These are phyloP conservation scores for Allolobophora icterica DNA, from an alignment of 2,888 invertebrate genomes.

Conservation along the genomic window DNA sequence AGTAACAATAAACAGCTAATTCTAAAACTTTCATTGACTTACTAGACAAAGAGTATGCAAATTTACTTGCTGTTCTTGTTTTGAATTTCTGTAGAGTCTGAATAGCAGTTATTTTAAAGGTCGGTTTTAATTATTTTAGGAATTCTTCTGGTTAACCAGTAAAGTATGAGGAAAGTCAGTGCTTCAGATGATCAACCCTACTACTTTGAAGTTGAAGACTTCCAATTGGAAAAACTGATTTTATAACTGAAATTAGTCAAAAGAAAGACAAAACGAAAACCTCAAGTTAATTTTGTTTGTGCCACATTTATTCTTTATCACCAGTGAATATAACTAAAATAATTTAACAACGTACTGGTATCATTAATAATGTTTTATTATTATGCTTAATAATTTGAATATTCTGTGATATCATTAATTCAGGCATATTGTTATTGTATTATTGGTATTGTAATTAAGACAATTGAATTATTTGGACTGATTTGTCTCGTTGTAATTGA, in stretches of 20 bases:
- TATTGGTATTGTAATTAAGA: background rate
- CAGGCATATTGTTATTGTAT: background rate
- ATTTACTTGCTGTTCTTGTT: too few species aligned
- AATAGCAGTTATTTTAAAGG: background rate
- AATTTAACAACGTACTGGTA: background rate
- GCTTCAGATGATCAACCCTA: background rate
- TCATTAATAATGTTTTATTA: background rate
- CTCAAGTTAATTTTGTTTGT: background rate
- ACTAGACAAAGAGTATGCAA: too few species aligned
- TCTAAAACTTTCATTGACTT: too few species aligned
- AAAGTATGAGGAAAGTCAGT: conserved; percentile 37
- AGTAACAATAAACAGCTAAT: too few species aligned
- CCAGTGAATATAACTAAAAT: background rate
- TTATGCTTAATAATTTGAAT: background rate
- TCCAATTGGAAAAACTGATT: background rate
- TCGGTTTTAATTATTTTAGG: conserved; percentile 37
- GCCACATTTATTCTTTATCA: background rate
- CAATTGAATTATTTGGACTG: too few species aligned
- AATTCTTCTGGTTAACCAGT: conserved; percentile 44
- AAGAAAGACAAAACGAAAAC: background rate
- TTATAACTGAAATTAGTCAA: background rate
- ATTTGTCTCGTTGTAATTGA: background rate
- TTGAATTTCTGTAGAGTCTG: too few species aligned
- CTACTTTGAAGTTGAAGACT: background rate
- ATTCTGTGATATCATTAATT: background rate